Evolutionary conservation across 2,888 invertebrate genomes (phyloP).

Genomic region (Dexiosoma caninum): DNA sequence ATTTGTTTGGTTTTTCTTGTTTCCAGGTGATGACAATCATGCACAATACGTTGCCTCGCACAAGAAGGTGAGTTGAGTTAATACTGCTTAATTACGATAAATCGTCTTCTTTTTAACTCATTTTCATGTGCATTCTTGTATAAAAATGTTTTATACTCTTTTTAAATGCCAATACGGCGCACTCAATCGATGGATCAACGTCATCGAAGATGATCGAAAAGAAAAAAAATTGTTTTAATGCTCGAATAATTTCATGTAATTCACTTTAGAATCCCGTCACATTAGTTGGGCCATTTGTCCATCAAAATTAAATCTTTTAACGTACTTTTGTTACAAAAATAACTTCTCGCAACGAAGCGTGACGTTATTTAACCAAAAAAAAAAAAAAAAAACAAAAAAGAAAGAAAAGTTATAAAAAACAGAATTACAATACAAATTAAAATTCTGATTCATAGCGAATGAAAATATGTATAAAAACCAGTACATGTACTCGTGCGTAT

Average conservation of each 20-base stretch:
- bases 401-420: too few relatives aligned
- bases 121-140: not conserved
- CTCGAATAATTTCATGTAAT: constrained; percentile 55
- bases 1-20: not conserved
- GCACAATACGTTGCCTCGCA: constrained; percentile 64
- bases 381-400: too few relatives aligned
- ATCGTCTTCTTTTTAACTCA: not conserved
- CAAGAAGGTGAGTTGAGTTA: constrained; percentile 64
- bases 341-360: constrained; percentile 51
- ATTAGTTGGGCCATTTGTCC: constrained; percentile 49
- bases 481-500: too few relatives aligned
- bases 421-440: constrained; percentile 12
- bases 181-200: constrained; percentile 1
- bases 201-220: not conserved
- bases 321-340: not conserved
- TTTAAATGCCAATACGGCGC: constrained; percentile 1
- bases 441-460: constrained; percentile 39
- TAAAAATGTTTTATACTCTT: not conserved
- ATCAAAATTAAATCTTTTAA: constrained; percentile 28
- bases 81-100: not conserved
- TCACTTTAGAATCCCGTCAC: constrained; percentile 22
- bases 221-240: constrained; percentile 28
- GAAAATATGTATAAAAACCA: not conserved
- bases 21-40: constrained; percentile 66
- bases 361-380: constrained; percentile 50